A percentile compares a stretch with the other conserved stretches of the same genome.
phyloP scores from a whole-genome alignment of 1,140 invertebrate species.

The Drosophila subobscura region DNA sequence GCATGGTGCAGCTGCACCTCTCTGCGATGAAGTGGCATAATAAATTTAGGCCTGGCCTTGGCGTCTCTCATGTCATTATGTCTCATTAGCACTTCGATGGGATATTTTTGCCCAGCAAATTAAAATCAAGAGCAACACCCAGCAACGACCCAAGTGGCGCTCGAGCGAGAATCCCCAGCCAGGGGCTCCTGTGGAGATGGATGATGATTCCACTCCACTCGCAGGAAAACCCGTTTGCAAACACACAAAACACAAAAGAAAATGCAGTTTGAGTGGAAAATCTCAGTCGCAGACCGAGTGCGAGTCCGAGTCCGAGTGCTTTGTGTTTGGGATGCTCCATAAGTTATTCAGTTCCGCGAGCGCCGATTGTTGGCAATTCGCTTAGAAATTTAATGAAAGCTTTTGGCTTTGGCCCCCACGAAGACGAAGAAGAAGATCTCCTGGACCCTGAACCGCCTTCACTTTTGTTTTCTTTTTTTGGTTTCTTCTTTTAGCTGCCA shows the following conservation, averaged over 20 bases:
- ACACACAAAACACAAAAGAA: conserved; percentile 46
- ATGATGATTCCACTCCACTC: neutral
- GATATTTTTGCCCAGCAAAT: conserved; percentile 69
- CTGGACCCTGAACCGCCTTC: conserved; percentile 56
- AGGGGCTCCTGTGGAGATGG: neutral
- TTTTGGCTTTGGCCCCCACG: conserved; percentile 15
- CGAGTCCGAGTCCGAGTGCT: conserved; percentile 34
- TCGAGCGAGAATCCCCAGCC: neutral
- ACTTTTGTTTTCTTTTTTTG: conserved; percentile 54
- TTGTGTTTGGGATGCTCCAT: conserved; percentile 45
- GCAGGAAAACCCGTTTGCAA: conserved; percentile 54
- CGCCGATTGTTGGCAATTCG: conserved; percentile 31
- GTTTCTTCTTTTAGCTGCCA: conserved; percentile 37
- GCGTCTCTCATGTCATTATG: conserved; percentile 73
- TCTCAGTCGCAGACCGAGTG: neutral
- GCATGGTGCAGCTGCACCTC: conserved; percentile 1
- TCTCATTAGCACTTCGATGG: conserved; percentile 71
- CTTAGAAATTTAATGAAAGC: conserved; percentile 67
- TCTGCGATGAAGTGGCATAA: conserved; percentile 35
- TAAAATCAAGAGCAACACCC: conserved; percentile 68
- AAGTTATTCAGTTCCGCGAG: conserved; percentile 23
- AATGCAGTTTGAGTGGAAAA: conserved; percentile 44
- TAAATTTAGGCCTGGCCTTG: conserved; percentile 69
- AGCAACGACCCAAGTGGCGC: neutral
- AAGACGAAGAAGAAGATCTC: conserved; percentile 34